Percentiles rank a stretch among this genome's conserved stretches.
These are phyloP conservation scores for Kryphioiulus occultus DNA, from an alignment of 2,888 invertebrate genomes.

Conservation along the genomic window DNA sequence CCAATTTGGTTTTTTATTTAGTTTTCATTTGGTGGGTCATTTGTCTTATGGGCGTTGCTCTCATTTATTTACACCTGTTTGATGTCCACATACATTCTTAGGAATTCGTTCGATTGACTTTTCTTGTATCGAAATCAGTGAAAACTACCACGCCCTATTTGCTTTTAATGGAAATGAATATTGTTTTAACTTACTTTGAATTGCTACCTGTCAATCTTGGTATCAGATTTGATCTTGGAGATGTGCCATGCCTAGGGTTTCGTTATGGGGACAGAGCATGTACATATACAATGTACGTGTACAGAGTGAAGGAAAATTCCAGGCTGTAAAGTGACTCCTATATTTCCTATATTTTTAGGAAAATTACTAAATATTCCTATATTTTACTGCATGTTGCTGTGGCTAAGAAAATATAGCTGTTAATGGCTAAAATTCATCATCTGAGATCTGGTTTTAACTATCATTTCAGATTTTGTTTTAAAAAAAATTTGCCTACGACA, in stretches of 20 bases:
- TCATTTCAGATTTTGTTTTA: no score
- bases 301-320: no score
- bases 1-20: background rate
- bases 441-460: no score
- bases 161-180: background rate
- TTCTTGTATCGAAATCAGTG: background rate
- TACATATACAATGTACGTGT: no score
- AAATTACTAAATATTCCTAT: no score
- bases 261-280: no score
- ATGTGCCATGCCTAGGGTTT: background rate
- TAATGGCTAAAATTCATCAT: no score
- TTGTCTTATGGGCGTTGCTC: background rate
- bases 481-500: no score
- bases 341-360: no score
- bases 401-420: no score
- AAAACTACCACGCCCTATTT: background rate
- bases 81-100: background rate
- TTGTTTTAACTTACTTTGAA: background rate
- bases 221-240: background rate
- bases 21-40: background rate
- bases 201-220: background rate
- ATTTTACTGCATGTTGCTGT: no score
- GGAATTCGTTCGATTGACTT: slow-evolving; percentile 2
- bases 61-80: background rate
- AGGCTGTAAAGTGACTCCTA: no score